These are phyloP conservation scores for Chunga burmeisteri DNA, from an alignment of 2,113 vertebrate species.

Conservation along the genomic window DNA sequence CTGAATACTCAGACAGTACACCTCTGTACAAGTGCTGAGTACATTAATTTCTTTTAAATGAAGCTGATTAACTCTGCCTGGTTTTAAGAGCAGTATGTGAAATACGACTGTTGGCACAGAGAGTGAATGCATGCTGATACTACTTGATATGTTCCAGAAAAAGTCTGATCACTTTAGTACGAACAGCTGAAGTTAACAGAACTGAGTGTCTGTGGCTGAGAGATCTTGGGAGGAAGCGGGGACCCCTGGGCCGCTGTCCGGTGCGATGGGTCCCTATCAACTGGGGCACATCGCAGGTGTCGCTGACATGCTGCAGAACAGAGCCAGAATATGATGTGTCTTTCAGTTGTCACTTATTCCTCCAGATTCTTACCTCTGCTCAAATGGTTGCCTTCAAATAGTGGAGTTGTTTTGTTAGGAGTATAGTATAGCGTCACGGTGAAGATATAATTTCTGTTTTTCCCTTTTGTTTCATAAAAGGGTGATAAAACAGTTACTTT, in stretches of 20 bases:
- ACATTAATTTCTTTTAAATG: neutral
- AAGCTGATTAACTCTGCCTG: neutral
- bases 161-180: neutral
- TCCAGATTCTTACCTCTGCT: neutral
- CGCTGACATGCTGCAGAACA: neutral
- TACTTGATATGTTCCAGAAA: neutral
- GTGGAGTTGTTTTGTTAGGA: neutral
- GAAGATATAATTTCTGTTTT: neutral
- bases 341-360: neutral
- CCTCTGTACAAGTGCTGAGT: neutral
- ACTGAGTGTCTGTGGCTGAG: neutral
- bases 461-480: neutral
- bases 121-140: neutral
- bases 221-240: neutral
- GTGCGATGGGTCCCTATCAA: neutral
- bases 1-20: neutral
- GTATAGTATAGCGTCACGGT: neutral
- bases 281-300: neutral
- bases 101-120: neutral
- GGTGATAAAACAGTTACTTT: neutral
- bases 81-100: neutral
- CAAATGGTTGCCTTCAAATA: neutral
- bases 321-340: neutral
- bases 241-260: neutral
- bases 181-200: neutral